These are phyloP conservation scores for Polietes domitor DNA, from an alignment of 2,888 invertebrate species.

Conservation along the genomic window DNA sequence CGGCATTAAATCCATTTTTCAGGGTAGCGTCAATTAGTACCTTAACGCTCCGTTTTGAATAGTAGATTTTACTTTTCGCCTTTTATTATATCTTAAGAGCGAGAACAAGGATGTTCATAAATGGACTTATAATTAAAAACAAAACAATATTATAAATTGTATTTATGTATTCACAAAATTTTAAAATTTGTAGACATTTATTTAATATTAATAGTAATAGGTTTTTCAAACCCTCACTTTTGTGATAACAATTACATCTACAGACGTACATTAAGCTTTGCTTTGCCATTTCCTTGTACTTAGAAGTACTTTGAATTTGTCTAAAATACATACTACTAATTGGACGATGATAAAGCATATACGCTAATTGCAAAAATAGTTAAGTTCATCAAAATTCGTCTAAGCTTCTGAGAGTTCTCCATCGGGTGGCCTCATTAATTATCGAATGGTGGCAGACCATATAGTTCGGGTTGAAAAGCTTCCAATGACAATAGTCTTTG, in stretches of 20 bases:
- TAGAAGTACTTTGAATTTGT: constrained; percentile 18
- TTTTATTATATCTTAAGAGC: too few species aligned
- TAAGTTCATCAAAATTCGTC: neutral
- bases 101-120: too few species aligned
- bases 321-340: constrained; percentile 18
- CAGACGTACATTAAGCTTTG: constrained; percentile 43
- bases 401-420: neutral
- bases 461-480: constrained; percentile 90
- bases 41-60: too few species aligned
- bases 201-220: constrained; percentile 60
- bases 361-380: constrained; percentile 34
- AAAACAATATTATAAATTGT: too few species aligned
- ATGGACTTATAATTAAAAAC: too few species aligned
- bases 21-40: too few species aligned
- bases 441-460: constrained; percentile 89
- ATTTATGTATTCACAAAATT: constrained; percentile 49
- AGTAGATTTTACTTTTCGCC: too few species aligned
- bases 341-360: constrained; percentile 33
- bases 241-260: constrained; percentile 1
- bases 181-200: constrained; percentile 67
- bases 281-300: constrained; percentile 35
- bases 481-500: constrained; percentile 87
- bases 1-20: too few species aligned
- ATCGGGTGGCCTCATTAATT: constrained; percentile 64
- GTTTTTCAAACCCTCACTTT: constrained; percentile 49